A percentile compares a stretch with the other conserved stretches of the same genome.
phyloP scores from a whole-genome alignment of 1,140 invertebrate genomes.

The Paralvinella palmiformis region DNA sequence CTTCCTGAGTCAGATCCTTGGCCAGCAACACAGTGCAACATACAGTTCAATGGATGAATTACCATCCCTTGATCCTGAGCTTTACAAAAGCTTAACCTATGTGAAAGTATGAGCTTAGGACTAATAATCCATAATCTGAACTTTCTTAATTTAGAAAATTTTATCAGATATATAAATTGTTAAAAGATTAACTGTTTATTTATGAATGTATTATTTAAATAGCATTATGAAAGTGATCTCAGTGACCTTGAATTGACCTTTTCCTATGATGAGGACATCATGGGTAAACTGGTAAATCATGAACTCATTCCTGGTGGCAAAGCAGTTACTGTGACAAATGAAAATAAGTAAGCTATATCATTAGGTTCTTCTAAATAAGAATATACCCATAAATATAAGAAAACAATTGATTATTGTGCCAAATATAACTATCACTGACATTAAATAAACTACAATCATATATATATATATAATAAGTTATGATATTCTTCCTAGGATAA shows the following conservation, averaged over 20 bases:
- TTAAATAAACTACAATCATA: no score
- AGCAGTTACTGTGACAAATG: constrained; percentile 87
- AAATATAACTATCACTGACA: no score
- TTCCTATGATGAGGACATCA: constrained; percentile 89
- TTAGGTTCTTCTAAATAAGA: no score
- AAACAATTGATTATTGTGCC: no score
- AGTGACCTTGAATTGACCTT: constrained; percentile 91
- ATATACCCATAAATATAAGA: no score
- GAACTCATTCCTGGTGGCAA: constrained; percentile 84
- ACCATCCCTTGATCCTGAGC: constrained; percentile 88
- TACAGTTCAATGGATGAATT: constrained; percentile 97
- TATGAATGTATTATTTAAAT: not conserved
- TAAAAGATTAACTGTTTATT: not conserved
- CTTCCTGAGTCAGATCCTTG: constrained; percentile 92
- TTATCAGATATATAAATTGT: not conserved
- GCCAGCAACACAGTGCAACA: constrained; percentile 77
- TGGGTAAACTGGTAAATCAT: constrained; percentile 62
- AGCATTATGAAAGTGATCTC: constrained; percentile 69
- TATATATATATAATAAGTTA: constrained; percentile 19
- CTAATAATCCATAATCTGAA: no score
- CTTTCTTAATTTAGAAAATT: no score
- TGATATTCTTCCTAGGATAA: constrained; percentile 64
- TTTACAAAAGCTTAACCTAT: constrained; percentile 93
- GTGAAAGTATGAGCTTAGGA: constrained; percentile 70
- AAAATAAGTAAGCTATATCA: constrained; percentile 93